A percentile compares a stretch with the other conserved stretches of the same genome.
phyloP scores from a whole-genome alignment of 35 echinoderm and acorn worm genomes.

The Ophioderma brevispina region DNA sequence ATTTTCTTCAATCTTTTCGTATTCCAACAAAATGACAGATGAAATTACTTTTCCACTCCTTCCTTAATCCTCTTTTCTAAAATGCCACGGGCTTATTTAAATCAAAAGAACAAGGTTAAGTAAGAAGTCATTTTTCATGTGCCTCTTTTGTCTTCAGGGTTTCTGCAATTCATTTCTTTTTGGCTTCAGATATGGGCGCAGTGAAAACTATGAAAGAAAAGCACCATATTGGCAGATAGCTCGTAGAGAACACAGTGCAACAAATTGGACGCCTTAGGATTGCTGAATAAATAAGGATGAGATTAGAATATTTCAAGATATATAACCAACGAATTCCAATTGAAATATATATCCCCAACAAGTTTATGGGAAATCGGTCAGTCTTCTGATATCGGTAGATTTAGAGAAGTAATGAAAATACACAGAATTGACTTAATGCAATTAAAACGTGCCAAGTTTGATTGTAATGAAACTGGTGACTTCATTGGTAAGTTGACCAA shows the following conservation, averaged over 20 bases:
- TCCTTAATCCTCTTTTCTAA: not conserved
- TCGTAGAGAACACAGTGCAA: not conserved
- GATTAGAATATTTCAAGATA: not conserved
- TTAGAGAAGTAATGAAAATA: not conserved
- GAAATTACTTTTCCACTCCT: not conserved
- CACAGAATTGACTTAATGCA: not conserved
- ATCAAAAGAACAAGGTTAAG: not conserved
- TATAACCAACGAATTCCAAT: not conserved
- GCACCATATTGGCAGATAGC: not conserved
- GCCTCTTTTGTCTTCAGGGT: conserved; percentile 8
- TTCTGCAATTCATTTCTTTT: not conserved
- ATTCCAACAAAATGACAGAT: not conserved
- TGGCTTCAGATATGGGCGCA: no score
- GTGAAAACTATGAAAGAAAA: not conserved
- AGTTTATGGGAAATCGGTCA: not conserved
- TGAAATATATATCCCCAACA: not conserved
- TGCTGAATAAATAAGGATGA: not conserved
- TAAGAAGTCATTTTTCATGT: conserved; percentile 14
- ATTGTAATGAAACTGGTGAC: not conserved
- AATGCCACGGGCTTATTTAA: not conserved
- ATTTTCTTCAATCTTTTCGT: not conserved
- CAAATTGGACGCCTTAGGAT: not conserved
- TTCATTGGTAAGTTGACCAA: not conserved
- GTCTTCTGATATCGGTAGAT: not conserved
- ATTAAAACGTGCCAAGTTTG: not conserved